Evolutionary conservation across 2,888 invertebrate species (phyloP), one percentile per base, ranked within the genome.

Genomic region (Hypselothyrea guttata): DNA sequence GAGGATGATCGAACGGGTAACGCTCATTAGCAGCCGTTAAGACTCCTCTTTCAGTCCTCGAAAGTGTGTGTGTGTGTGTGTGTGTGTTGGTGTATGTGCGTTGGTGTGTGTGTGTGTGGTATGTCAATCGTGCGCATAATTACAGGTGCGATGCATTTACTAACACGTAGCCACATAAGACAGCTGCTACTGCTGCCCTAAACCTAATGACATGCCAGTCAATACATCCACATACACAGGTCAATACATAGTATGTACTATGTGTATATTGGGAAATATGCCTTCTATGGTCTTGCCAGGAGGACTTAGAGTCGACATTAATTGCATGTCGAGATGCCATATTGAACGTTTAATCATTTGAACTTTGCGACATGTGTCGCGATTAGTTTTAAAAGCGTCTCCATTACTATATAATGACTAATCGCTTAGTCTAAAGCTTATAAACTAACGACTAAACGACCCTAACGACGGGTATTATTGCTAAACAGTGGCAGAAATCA

Each of bases 111-210:
- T 54, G 33, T 37, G 61, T 35, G 53, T 65, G 42, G 64, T 74
- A 56, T 76, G 83, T 68, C 84, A 75, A 74, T 57, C 71, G 76
- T 76, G 71, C 75, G 77, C 76, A 82, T 84, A 84, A 79, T 84
- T 79, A 78, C 70, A 75, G 64, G 74, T 73, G 75, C 74, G 81
- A 68, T 60, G 60, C 75, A 77, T 77, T 75, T 62, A 65, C 41
- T 59, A 71, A 66, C 68, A 78, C 66, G 70, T 61, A 53, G 44
- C 33, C 62, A 47, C 12, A 55, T 48, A 28, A 45, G 18, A 12
- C 30, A 41, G 27, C 15, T 12, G 11, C 13, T 12, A 28, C 30
- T 27, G 46, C 16, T 16, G 34, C 16, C 41, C 37, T 33, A 42
- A 51, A 58, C 64, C 51, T 53, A 72, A 58, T 63, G 55, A 48